Conservation (phyloP, 2,888 invertebrate species). For the Tenthredo livida region DNA sequence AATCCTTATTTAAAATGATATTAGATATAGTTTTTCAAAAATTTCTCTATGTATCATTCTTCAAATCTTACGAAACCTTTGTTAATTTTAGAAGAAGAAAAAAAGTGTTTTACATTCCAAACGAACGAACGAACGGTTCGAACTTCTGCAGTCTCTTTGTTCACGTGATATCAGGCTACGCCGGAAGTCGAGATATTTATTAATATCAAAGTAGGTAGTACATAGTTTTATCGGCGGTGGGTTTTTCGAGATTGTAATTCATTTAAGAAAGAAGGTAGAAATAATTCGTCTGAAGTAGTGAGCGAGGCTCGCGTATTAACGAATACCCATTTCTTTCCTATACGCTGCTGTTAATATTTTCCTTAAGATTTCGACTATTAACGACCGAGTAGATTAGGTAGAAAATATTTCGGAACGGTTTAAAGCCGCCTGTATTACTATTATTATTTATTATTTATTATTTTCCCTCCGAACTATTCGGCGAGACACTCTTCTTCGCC, state of each 20-base stretch:
- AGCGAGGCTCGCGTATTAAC: too few species aligned
- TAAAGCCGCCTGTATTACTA: background rate
- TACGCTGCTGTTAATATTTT: too few species aligned
- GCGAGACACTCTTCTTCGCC: too few species aligned
- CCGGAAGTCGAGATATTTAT: conserved; percentile 34
- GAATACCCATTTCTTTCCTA: too few species aligned
- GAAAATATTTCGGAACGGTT: background rate
- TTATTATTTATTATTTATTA: background rate
- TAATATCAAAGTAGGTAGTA: background rate
- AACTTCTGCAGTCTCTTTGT: too few species aligned
- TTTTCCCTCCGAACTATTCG: background rate
- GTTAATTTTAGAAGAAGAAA: too few species aligned
- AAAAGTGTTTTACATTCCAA: background rate
- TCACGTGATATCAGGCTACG: conserved; percentile 23
- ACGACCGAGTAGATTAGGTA: background rate
- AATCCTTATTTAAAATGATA: too few species aligned
- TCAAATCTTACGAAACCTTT: too few species aligned
- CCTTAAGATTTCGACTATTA: too few species aligned
- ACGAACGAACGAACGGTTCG: background rate
- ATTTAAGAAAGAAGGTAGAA: background rate
- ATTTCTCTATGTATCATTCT: too few species aligned
- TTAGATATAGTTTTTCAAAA: too few species aligned
- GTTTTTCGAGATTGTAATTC: background rate
- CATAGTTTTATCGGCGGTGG: background rate
- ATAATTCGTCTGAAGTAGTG: background rate